Evolutionary conservation across 2,888 invertebrate species (phyloP).

Genomic region (Tricholauxania praeusta): DNA sequence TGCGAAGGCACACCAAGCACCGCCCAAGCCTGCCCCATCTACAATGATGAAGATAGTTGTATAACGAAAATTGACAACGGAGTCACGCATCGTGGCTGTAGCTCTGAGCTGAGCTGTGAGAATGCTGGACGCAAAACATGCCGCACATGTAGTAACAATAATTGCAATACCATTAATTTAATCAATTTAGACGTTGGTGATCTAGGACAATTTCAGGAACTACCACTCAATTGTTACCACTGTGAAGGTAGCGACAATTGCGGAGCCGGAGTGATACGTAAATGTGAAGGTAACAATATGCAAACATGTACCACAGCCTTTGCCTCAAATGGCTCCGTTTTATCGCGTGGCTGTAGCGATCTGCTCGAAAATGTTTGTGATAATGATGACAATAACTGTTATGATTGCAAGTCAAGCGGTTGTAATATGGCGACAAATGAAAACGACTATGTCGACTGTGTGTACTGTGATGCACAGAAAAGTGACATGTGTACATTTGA

Average conservation of each 20-base stretch:
- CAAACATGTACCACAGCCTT: conserved; percentile 51
- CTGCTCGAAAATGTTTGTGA: conserved; percentile 46
- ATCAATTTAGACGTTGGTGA: conserved; percentile 42
- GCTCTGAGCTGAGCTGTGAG: conserved; percentile 47
- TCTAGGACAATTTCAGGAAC: conserved; percentile 48
- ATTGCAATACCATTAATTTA: conserved; percentile 47
- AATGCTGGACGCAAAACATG: conserved; percentile 43
- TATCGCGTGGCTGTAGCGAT: conserved; percentile 51
- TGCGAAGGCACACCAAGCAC: conserved; percentile 45
- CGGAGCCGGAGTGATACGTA: neutral
- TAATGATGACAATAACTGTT: conserved; percentile 47
- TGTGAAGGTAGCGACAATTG: conserved; percentile 48
- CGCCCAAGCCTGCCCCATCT: conserved; percentile 46
- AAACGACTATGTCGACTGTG: conserved; percentile 54
- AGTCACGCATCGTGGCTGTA: conserved; percentile 50
- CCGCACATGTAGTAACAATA: conserved; percentile 36
- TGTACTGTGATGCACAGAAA: conserved; percentile 54
- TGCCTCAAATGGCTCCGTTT: conserved; percentile 37
- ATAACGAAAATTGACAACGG: conserved; percentile 46
- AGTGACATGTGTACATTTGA: conserved; percentile 53
- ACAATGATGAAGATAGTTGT: conserved; percentile 45
- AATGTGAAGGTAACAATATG: conserved; percentile 43
- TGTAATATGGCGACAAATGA: conserved; percentile 55
- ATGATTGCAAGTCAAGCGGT: conserved; percentile 58
- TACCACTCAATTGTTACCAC: conserved; percentile 50